Percentiles rank a stretch among this genome's conserved stretches.
Evolutionary conservation across 2,113 vertebrate genomes (phyloP).

Genomic region (Falco punctatus): DNA sequence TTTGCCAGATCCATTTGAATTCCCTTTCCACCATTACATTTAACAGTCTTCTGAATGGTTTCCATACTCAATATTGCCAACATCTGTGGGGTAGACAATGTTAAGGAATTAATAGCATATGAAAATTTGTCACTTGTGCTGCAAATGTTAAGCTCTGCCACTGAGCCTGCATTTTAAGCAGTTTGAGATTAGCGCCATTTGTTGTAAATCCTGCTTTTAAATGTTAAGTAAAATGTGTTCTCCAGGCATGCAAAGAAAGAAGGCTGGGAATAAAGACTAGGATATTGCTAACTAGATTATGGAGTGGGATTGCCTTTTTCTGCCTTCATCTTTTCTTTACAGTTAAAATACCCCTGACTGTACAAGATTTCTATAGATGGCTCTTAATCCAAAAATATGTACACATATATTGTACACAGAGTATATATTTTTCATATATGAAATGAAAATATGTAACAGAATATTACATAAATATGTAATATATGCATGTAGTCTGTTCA

Average conservation of each 20-base stretch:
- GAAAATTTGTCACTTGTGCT: conserved; percentile 24
- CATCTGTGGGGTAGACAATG: neutral
- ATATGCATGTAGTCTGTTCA: neutral
- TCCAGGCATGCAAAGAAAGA: neutral
- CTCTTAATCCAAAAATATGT: neutral
- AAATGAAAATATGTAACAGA: neutral
- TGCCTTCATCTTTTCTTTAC: neutral
- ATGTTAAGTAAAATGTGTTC: neutral
- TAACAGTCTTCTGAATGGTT: neutral
- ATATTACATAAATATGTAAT: neutral
- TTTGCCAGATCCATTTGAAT: neutral
- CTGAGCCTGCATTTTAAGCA: neutral
- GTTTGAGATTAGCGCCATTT: neutral
- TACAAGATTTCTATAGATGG: neutral
- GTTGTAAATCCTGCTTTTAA: conserved; percentile 3
- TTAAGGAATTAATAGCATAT: neutral
- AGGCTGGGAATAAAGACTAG: neutral
- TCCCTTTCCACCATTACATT: neutral
- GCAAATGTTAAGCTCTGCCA: neutral
- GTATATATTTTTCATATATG: neutral
- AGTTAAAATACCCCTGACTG: neutral
- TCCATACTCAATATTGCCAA: neutral
- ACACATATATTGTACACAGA: neutral
- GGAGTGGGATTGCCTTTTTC: neutral
- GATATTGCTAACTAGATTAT: neutral